phyloP scores from a whole-genome alignment of 2,113 vertebrate species.

The Gambusia affinis region DNA sequence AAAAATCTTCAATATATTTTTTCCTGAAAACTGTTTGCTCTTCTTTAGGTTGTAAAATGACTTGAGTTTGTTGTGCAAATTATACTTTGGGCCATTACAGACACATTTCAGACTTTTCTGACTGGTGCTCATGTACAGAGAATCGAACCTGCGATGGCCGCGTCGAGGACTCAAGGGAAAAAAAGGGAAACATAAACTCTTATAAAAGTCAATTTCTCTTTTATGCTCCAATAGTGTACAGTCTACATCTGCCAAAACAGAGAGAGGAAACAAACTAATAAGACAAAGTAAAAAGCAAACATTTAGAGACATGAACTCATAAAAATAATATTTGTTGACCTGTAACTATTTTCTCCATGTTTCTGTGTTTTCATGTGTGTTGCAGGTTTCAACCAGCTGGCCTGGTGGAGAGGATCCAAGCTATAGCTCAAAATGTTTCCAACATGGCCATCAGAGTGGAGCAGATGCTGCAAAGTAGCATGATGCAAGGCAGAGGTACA shows the following conservation, averaged over 20 bases:
- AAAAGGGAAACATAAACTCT: conserved; percentile 34
- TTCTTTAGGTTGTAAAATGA: too few relatives aligned
- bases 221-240: conserved; percentile 73
- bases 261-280: background rate
- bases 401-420: conserved; percentile 95
- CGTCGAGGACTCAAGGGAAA: too few relatives aligned
- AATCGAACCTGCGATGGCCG: too few relatives aligned
- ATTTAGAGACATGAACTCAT: background rate
- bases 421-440: conserved; percentile 96
- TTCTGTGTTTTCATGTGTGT: background rate
- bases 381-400: conserved; percentile 85
- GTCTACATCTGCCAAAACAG: conserved; percentile 55
- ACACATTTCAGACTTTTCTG: too few relatives aligned
- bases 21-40: too few relatives aligned
- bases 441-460: conserved; percentile 93
- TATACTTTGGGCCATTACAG: too few relatives aligned
- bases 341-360: background rate
- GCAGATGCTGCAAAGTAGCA: conserved; percentile 91
- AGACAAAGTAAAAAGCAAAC: background rate
- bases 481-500: conserved; percentile 86
- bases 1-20: too few relatives aligned
- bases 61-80: too few relatives aligned
- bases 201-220: conserved; percentile 64
- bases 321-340: background rate
- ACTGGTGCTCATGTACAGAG: too few relatives aligned